Conservation (phyloP, 2,888 invertebrate species). For the Papilio gigon region DNA sequence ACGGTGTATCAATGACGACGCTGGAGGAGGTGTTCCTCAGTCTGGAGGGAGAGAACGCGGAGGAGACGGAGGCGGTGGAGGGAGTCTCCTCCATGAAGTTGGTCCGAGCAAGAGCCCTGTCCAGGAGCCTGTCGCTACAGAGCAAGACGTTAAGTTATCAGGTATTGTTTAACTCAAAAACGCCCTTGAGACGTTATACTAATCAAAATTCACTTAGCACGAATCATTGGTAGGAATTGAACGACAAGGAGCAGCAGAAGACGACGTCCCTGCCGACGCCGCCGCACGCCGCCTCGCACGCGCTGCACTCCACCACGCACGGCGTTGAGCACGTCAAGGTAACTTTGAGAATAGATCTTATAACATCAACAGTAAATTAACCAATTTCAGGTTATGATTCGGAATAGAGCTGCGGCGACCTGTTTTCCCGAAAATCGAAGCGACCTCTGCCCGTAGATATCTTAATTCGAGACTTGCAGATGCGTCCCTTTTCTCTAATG, state of each 20-base stretch:
- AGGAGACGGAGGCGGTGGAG: conserved; percentile 86
- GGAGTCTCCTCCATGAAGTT: conserved; percentile 89
- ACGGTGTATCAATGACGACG: conserved; percentile 94
- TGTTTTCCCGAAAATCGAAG: too few species aligned
- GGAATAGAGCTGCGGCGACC: too few species aligned
- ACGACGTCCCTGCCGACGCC: conserved; percentile 71
- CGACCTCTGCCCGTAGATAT: too few species aligned
- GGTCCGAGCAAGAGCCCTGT: conserved; percentile 87
- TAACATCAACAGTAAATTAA: too few species aligned
- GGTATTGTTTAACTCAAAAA: too few species aligned
- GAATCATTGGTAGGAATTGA: conserved; percentile 77
- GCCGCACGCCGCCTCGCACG: conserved; percentile 67
- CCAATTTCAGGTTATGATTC: too few species aligned
- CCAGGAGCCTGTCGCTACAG: conserved; percentile 87
- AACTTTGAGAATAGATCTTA: conserved; percentile 8
- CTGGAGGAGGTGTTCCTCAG: conserved; percentile 93
- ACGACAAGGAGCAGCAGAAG: conserved; percentile 75
- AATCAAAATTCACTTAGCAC: too few species aligned
- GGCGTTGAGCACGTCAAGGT: conserved; percentile 80
- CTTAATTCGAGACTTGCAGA: too few species aligned
- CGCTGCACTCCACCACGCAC: conserved; percentile 77
- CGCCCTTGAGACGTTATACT: too few species aligned
- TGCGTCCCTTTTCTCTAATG: too few species aligned
- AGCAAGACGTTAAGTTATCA: conserved; percentile 89
- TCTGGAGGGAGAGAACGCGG: conserved; percentile 86